Evolutionary conservation across 1,140 invertebrate genomes (phyloP), one percentile per base, ranked within the genome.

Genomic region (Bombus vancouverensis): DNA sequence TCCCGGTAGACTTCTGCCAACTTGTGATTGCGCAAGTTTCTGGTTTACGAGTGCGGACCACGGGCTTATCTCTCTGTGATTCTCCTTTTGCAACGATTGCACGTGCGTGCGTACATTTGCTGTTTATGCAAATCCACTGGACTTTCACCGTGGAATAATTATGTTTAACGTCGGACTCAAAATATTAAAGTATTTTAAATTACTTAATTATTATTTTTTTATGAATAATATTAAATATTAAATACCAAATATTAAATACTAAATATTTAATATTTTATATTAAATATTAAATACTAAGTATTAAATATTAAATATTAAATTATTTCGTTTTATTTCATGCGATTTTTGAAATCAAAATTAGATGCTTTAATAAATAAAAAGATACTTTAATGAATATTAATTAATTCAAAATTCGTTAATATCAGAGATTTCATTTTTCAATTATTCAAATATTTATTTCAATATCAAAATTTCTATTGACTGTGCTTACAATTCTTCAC

Each of bases 11-110:
- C 92, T 93, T 93, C 88, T 83, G 85, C 87, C 92, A 92, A 93
- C 91, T 93, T 93, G 92, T 93, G 92, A 93, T 92, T 92, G 92
- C 92, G 92, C 88, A 93, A 93, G 92, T 93, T 93, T 92, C 89
- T 91, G 82, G 86, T 93, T 92, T 92, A 93, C 89, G 92, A 93
- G 90, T 83, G 86, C 90, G 91, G 79, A 91, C 89, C 85, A 83
- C 57, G 83, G 72, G 81, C 85, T 86, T 91, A 91, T 92, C 88
- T 91, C 79, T 75, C 91, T 81, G 87, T 81, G 91, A 92, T 91
- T 91, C 83, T 86, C 80, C 85, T 87, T 92, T 91, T 76, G 90
- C 81, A 68, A 62, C 53, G 73, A 85, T 81, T 65, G 75, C 66
- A 71, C 79, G 77, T 42, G 37, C 53, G 62, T 72, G 65, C 65